Percentiles rank a stretch among this genome's conserved stretches.
Conservation (phyloP, 2,888 invertebrate genomes). For the Anticlea derivata region DNA sequence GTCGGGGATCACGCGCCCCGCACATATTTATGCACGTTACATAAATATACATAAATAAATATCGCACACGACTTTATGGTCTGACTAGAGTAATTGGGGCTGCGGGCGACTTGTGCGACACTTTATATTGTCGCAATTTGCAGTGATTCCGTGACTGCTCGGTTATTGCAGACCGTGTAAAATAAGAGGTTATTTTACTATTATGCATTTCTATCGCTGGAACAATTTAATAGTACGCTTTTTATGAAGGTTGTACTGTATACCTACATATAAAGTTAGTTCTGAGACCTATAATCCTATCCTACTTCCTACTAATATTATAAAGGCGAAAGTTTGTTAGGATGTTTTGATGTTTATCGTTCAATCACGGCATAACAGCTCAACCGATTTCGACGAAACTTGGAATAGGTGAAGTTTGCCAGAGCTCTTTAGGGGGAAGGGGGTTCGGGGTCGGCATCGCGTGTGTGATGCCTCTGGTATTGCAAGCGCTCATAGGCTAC, state of each 20-base stretch:
- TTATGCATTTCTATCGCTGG: conserved; percentile 3
- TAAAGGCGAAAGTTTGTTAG: too few relatives aligned
- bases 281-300: too few relatives aligned
- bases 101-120: conserved; percentile 45
- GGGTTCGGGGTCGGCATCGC: too few relatives aligned
- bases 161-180: conserved; percentile 25
- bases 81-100: conserved; percentile 56
- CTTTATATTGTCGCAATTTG: conserved; percentile 45
- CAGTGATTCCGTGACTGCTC: conserved; percentile 39
- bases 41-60: conserved; percentile 71
- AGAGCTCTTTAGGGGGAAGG: too few relatives aligned
- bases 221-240: conserved; percentile 2
- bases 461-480: too few relatives aligned
- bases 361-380: too few relatives aligned
- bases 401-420: too few relatives aligned
- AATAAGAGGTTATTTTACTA: conserved; percentile 16
- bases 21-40: conserved; percentile 74
- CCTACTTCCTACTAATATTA: too few relatives aligned
- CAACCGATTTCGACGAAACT: too few relatives aligned
- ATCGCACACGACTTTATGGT: conserved; percentile 63
- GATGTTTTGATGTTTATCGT: too few relatives aligned
- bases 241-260: not conserved
- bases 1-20: conserved; percentile 70
- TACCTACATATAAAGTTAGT: not conserved
- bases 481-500: too few relatives aligned